A percentile compares a stretch with the other conserved stretches of the same genome.
phyloP scores from a whole-genome alignment of 2,113 vertebrate genomes.

The Paratilapia polleni region DNA sequence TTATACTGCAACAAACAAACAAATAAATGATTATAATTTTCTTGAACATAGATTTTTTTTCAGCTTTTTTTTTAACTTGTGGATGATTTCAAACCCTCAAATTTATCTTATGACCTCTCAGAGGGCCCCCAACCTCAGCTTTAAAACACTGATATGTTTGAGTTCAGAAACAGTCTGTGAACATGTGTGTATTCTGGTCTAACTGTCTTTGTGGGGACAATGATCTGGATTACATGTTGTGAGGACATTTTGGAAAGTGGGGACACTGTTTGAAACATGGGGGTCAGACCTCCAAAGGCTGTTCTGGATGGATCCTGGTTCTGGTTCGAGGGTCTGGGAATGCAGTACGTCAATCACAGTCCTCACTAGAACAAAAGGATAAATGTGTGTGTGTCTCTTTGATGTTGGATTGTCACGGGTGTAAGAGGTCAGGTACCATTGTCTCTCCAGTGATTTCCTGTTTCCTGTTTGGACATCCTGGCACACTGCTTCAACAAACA shows the following conservation, averaged over 20 bases:
- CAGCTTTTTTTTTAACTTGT: too few species aligned
- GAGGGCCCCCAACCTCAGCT: too few species aligned
- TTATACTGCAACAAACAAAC: too few species aligned
- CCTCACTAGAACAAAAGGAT: neutral
- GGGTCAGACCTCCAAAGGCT: neutral
- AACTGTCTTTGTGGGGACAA: neutral
- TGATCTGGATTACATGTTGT: rapidly evolving
- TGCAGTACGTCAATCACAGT: neutral
- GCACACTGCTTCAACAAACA: constrained; percentile 63
- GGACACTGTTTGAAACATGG: neutral
- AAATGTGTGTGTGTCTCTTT: constrained; percentile 43
- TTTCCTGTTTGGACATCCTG: constrained; percentile 76
- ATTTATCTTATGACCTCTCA: too few species aligned
- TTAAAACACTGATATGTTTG: rapidly evolving
- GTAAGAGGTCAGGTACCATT: constrained; percentile 53
- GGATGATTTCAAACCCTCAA: too few species aligned
- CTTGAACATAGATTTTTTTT: too few species aligned
- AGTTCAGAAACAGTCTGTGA: neutral
- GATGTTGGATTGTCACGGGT: constrained; percentile 33
- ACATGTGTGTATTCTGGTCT: neutral
- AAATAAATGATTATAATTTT: too few species aligned
- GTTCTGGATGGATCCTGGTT: neutral
- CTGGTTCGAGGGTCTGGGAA: neutral
- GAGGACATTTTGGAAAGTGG: neutral
- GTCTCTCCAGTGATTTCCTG: constrained; percentile 76